A percentile compares a stretch with the other conserved stretches of the same genome.
Conservation (phyloP, 2,113 vertebrate species). For the Spheniscus mendiculus region DNA sequence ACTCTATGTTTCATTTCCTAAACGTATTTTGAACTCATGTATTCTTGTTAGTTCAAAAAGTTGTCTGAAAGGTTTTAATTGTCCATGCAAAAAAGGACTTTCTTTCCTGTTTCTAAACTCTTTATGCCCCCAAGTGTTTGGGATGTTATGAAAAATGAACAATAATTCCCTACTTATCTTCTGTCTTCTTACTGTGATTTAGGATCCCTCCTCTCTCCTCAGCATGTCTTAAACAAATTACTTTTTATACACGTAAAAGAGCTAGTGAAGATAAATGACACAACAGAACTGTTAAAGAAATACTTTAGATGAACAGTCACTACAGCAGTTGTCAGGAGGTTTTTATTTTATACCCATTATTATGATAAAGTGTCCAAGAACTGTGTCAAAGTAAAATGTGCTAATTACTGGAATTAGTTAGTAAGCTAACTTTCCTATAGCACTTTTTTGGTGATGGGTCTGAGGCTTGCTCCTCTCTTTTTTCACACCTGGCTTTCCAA, state of each 20-base stretch:
- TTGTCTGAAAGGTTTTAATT: background rate
- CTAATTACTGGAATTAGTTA: background rate
- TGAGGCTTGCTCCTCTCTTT: background rate
- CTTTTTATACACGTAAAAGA: background rate
- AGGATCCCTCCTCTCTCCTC: background rate
- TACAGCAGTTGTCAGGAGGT: accelerated
- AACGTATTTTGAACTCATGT: background rate
- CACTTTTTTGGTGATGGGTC: background rate
- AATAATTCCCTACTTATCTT: background rate
- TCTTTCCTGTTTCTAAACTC: background rate
- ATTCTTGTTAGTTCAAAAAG: background rate
- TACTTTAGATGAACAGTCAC: background rate
- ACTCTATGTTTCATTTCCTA: background rate
- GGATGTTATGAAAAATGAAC: background rate
- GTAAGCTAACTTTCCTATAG: background rate
- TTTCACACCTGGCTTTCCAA: background rate
- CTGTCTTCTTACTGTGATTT: background rate
- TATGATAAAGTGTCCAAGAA: background rate
- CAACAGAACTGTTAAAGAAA: background rate
- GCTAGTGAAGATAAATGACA: background rate
- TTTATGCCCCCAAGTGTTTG: background rate
- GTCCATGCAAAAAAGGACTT: background rate
- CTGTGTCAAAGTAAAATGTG: background rate
- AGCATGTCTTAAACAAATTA: background rate
- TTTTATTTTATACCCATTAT: background rate